Percentiles rank a stretch among this genome's conserved stretches.
Conservation (phyloP, 2,113 vertebrate species). For the Xyrauchen texanus region DNA sequence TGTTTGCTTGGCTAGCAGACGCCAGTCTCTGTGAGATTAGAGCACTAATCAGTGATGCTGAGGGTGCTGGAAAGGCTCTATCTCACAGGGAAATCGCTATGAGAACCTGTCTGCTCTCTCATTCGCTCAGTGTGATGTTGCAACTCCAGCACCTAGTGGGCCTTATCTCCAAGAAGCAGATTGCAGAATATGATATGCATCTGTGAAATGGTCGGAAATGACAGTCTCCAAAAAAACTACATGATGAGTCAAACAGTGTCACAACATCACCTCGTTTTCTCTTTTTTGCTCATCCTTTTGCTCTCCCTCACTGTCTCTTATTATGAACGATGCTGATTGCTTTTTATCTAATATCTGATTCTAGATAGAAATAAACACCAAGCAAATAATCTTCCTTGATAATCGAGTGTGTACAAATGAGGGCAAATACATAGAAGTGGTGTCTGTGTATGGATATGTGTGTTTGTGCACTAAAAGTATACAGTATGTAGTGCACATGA, state of each 20-base stretch:
- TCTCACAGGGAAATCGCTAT: slow-evolving; percentile 70
- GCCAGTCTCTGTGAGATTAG: slow-evolving; percentile 69
- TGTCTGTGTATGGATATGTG: background rate
- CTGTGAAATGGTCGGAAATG: slow-evolving; percentile 79
- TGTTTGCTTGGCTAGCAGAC: slow-evolving; percentile 52
- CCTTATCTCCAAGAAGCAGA: slow-evolving; percentile 75
- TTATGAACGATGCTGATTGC: slow-evolving; percentile 27
- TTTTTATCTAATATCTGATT: slow-evolving; percentile 45
- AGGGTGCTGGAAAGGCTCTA: slow-evolving; percentile 59
- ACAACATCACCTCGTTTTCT: slow-evolving; percentile 61
- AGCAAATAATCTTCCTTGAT: slow-evolving; percentile 32
- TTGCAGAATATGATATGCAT: slow-evolving; percentile 74
- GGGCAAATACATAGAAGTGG: no score
- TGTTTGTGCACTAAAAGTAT: slow-evolving; percentile 17
- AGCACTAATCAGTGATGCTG: slow-evolving; percentile 65
- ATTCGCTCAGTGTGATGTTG: slow-evolving; percentile 78
- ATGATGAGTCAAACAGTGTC: slow-evolving; percentile 66
- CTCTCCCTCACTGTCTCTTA: background rate
- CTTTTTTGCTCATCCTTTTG: slow-evolving; percentile 53
- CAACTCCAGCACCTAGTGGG: slow-evolving; percentile 75
- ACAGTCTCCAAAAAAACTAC: slow-evolving; percentile 69
- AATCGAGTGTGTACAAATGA: slow-evolving; percentile 4
- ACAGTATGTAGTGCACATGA: background rate
- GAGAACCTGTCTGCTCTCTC: slow-evolving; percentile 72
- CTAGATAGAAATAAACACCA: slow-evolving; percentile 38